Evolutionary conservation across 2,797 vertebrate genomes (phyloP), one percentile per base, ranked within the genome.

Genomic region (Gymnodraco acuticeps): DNA sequence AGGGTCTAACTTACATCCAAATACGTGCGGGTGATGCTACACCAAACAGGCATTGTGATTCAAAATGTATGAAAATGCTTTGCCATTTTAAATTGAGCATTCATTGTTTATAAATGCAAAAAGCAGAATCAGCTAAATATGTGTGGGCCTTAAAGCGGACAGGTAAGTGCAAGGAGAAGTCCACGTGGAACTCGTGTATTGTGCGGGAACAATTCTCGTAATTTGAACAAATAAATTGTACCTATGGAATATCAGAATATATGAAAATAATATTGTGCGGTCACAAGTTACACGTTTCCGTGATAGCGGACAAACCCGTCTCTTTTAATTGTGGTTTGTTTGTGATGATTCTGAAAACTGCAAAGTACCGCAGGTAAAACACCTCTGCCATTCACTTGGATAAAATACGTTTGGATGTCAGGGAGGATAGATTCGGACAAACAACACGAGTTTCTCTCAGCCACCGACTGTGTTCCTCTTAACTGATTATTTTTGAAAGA

Each of bases 281-380:
- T 41, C 42, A 65, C 1, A 9, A 12, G 16, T 54, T 8, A n/a
- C 56, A 72, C 9, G 51, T 62, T 68, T n/a, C 4, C 41, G 16
- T 69, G 13, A 72, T 17, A 68, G 5, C 2, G 42, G 54, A 43
- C 2, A 43, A 1, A 51, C 33, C 42, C n/a, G 15, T 10, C 1
- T 4, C 3, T 14, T 23, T 54, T n/a, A 54, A 74, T 59, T 51
- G 23, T 1, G 48, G 53, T 10, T 0, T 43, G 14, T 70, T 50
- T 61, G 52, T 4, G 10, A 52, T 47, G 20, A 64, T 20, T 50
- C 13, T 54, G 46, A 6, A 58, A 48, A 73, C 31, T 70, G 73
- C 50, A 61, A 82, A 53, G 42, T 9, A 38, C 38, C 33, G 56
- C 23, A 64, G 48, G 33, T 53, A 75, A 38, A 15, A 67, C 2